Conservation (phyloP, 1,140 invertebrate genomes). For the Neodiprion virginianus region DNA sequence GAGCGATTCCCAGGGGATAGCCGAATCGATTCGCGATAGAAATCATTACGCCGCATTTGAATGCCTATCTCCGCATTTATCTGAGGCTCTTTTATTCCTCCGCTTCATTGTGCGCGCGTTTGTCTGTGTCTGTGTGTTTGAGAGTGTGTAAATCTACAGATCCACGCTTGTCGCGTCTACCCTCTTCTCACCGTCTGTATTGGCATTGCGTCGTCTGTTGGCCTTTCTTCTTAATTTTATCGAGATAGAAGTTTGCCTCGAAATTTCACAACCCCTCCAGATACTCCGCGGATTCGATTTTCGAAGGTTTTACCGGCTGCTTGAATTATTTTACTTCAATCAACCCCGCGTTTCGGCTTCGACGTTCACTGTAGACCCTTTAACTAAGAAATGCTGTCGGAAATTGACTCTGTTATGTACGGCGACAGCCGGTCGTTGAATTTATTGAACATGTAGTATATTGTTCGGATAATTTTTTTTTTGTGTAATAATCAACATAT, state of each 20-base stretch:
- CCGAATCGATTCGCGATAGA: slow-evolving; percentile 60
- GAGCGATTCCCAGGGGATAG: slow-evolving; percentile 57
- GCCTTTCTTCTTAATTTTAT: slow-evolving; percentile 3
- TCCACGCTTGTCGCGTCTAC: not conserved
- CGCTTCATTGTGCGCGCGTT: slow-evolving; percentile 18
- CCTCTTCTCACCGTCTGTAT: slow-evolving; percentile 17
- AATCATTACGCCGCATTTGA: slow-evolving; percentile 62
- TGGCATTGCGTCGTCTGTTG: not conserved
- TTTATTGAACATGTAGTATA: too few species aligned
- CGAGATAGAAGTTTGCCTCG: not conserved
- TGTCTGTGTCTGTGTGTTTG: not conserved
- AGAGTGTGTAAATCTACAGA: too few species aligned
- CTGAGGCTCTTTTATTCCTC: slow-evolving; percentile 36
- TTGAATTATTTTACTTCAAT: too few species aligned
- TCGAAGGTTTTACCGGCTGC: too few species aligned
- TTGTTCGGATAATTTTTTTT: too few species aligned
- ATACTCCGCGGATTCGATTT: not conserved
- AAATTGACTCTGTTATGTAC: too few species aligned
- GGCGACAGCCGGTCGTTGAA: too few species aligned
- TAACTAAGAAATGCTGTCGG: too few species aligned
- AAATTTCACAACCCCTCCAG: not conserved
- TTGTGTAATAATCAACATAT: too few species aligned
- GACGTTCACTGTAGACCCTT: too few species aligned
- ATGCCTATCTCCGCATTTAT: slow-evolving; percentile 61
- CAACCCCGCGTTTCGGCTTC: too few species aligned